Evolutionary conservation across 2,888 invertebrate genomes (phyloP).

Genomic region (Andricus curvator): DNA sequence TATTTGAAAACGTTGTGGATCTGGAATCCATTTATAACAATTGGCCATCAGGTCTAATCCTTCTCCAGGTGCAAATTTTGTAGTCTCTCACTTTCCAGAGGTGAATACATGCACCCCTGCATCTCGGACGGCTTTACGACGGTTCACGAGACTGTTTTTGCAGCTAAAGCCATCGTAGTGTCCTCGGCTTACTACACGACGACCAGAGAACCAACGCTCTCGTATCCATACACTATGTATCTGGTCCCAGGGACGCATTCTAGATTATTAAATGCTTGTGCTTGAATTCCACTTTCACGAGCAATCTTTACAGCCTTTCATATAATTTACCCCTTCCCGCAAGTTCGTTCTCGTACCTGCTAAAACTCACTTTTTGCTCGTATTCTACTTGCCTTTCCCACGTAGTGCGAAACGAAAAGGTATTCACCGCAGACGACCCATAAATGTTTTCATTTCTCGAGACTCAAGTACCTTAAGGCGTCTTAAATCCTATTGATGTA

Average conservation of each 20-base stretch:
- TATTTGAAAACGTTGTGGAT: background rate
- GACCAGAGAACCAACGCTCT: slow-evolving; percentile 15
- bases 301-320: background rate
- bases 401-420: slow-evolving; percentile 25
- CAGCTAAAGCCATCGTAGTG: slow-evolving; percentile 56
- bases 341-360: slow-evolving; percentile 1
- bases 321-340: slow-evolving; percentile 11
- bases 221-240: slow-evolving; percentile 33
- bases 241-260: slow-evolving; percentile 26
- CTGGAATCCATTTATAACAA: background rate
- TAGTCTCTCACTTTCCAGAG: slow-evolving; percentile 1
- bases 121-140: slow-evolving; percentile 66
- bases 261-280: background rate
- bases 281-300: slow-evolving; percentile 1
- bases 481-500: slow-evolving; percentile 31
- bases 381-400: slow-evolving; percentile 10
- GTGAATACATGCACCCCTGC: slow-evolving; percentile 65
- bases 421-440: slow-evolving; percentile 37
- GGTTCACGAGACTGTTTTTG: slow-evolving; percentile 68
- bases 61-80: slow-evolving; percentile 11
- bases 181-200: slow-evolving; percentile 48
- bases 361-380: slow-evolving; percentile 17
- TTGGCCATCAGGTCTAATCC: background rate
- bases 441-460: slow-evolving; percentile 36
- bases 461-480: slow-evolving; percentile 8